Conservation (phyloP, 2,888 invertebrate species). For the Therioaphis trifolii region DNA sequence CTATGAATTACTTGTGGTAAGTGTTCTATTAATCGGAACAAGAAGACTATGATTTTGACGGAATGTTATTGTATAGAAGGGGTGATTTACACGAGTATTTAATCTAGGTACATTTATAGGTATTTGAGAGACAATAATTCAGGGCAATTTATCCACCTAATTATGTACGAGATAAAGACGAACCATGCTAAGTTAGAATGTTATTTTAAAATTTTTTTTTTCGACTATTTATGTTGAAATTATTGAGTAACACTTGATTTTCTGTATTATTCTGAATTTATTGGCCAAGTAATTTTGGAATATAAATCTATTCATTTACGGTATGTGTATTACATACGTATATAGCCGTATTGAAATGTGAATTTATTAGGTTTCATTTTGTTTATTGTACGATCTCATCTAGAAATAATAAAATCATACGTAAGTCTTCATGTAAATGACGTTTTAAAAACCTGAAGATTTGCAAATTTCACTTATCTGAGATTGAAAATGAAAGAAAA, state of each 20-base stretch:
- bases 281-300: constrained; percentile 7
- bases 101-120: no score
- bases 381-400: constrained; percentile 33
- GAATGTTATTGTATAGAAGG: no score
- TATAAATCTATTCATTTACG: neutral
- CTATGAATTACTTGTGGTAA: no score
- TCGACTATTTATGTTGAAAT: neutral
- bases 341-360: constrained; percentile 8
- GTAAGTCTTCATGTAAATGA: constrained; percentile 42
- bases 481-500: neutral
- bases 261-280: neutral
- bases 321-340: neutral
- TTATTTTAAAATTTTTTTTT: no score
- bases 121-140: no score
- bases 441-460: constrained; percentile 12
- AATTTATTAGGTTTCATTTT: constrained; percentile 53
- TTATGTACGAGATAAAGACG: no score
- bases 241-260: neutral
- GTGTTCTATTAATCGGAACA: no score
- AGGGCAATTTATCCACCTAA: no score
- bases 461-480: constrained; percentile 4
- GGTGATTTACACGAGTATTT: no score
- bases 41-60: no score
- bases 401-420: constrained; percentile 27
- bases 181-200: no score